These are phyloP conservation scores for Hemiprocne comata DNA, from an alignment of 2,113 vertebrate species.

Conservation along the genomic window DNA sequence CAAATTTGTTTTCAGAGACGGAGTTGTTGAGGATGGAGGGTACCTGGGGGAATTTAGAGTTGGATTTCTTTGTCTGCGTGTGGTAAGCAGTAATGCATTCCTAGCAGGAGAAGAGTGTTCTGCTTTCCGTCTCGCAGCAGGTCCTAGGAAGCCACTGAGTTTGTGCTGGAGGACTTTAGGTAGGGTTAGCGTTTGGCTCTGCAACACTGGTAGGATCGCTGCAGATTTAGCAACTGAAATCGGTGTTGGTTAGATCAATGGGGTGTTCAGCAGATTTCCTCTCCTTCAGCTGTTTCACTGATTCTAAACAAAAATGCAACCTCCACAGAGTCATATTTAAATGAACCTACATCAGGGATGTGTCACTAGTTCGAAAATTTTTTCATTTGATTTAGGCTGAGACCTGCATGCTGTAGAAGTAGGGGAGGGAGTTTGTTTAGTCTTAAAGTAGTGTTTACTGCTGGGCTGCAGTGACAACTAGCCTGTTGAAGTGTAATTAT, in stretches of 20 bases:
- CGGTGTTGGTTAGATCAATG: not conserved
- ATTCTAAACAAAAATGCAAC: not conserved
- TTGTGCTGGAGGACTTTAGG: not conserved
- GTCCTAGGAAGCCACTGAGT: not conserved
- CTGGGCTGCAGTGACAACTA: constrained; percentile 45
- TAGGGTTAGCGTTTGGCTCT: not conserved
- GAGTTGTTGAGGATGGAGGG: not conserved
- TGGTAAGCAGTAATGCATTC: not conserved
- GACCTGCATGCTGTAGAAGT: not conserved
- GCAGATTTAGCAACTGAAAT: not conserved
- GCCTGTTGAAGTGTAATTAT: constrained; percentile 57
- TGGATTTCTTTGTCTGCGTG: constrained; percentile 23
- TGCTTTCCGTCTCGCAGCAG: not conserved
- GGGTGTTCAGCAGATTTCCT: not conserved
- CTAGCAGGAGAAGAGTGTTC: not conserved
- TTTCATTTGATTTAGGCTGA: not conserved
- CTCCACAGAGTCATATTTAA: not conserved
- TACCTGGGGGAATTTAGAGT: not conserved
- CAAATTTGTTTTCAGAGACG: not conserved
- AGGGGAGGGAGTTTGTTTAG: not conserved
- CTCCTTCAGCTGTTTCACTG: not conserved
- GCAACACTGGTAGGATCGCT: not conserved
- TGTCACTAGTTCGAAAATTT: not conserved
- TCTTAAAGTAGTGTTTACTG: not conserved
- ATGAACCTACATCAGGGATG: not conserved